Conservation (phyloP, 2,113 vertebrate species). For the Myotis lucifugus region DNA sequence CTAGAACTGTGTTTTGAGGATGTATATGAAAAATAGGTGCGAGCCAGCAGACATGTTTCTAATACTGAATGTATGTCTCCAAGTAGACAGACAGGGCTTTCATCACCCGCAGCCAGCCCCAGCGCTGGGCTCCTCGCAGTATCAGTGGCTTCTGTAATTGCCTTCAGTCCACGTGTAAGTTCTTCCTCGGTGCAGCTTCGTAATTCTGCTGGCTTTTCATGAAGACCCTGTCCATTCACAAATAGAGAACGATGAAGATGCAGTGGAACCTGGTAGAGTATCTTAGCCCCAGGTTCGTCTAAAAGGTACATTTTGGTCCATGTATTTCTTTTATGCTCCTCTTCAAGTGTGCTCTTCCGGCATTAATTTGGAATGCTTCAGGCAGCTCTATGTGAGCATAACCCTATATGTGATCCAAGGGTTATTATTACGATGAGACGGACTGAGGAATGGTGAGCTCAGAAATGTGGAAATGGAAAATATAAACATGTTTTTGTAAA, state of each 20-base stretch:
- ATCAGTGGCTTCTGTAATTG: neutral
- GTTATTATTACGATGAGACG: neutral
- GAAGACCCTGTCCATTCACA: conserved; percentile 4
- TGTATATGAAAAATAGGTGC: neutral
- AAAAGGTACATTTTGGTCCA: neutral
- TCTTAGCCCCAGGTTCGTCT: neutral
- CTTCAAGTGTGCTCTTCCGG: neutral
- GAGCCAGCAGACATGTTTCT: neutral
- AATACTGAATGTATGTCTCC: neutral
- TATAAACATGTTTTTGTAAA: conserved; percentile 13
- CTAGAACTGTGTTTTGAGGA: neutral
- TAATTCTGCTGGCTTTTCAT: neutral
- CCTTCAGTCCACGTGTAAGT: conserved; percentile 19
- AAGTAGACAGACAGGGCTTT: neutral
- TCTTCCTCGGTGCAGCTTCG: neutral
- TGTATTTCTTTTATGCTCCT: accelerated
- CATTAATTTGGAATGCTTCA: neutral
- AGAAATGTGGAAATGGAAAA: neutral
- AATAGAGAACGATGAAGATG: neutral
- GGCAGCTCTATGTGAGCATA: neutral
- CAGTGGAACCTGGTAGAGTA: neutral
- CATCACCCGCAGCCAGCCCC: accelerated
- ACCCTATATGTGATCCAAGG: neutral
- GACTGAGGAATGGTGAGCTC: neutral
- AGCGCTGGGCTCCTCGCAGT: accelerated